Conservation (phyloP, 2,797 vertebrate genomes). For the Periophthalmus magnuspinnatus region DNA sequence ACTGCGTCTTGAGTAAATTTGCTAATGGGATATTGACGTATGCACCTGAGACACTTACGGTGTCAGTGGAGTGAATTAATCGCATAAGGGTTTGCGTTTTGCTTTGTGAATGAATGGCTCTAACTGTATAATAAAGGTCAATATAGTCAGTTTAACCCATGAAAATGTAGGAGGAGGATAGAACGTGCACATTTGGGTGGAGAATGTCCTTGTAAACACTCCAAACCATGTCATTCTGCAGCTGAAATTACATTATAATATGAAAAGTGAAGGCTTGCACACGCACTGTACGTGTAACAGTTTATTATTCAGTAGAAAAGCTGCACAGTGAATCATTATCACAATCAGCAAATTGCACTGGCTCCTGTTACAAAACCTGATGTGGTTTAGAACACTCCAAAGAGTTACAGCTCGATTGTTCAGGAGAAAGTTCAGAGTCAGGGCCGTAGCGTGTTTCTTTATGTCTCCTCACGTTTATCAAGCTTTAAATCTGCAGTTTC, state of each 20-base stretch:
- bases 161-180: background rate
- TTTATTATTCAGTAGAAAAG: no score
- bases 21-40: slow-evolving; percentile 5
- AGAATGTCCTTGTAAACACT: background rate
- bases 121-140: background rate
- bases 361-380: background rate
- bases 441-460: no score
- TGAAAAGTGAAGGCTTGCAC: background rate
- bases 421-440: no score
- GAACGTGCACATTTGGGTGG: background rate
- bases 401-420: no score
- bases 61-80: background rate
- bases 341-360: background rate
- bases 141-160: background rate
- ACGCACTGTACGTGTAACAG: no score
- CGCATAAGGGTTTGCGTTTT: background rate
- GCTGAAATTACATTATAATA: background rate
- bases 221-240: background rate
- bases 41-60: background rate
- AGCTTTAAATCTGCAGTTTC: no score
- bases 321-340: background rate
- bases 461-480: no score
- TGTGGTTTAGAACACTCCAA: no score
- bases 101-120: slow-evolving; percentile 1
- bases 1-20: background rate